A percentile compares a stretch with the other conserved stretches of the same genome.
These are phyloP conservation scores for Tachina fera DNA, from an alignment of 2,888 invertebrate genomes.

Conservation along the genomic window DNA sequence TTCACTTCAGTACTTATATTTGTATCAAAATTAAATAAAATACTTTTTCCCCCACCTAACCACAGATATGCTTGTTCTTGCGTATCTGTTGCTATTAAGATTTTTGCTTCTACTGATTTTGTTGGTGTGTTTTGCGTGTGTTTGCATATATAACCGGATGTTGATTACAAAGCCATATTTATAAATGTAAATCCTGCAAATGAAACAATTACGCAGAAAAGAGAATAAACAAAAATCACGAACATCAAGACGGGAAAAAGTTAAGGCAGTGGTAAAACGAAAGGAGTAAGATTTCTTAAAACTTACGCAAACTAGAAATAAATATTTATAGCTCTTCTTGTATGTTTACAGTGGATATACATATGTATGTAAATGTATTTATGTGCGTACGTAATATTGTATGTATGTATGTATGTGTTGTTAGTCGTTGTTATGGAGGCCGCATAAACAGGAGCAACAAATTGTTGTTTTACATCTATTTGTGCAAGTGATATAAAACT, in stretches of 20 bases:
- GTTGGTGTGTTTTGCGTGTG: constrained; percentile 45
- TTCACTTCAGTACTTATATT: background rate
- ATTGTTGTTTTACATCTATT: constrained; percentile 49
- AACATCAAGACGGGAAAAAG: constrained; percentile 10
- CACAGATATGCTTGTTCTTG: background rate
- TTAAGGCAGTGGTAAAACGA: background rate
- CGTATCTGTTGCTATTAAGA: constrained; percentile 29
- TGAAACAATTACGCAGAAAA: constrained; percentile 78
- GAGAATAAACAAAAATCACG: constrained; percentile 31
- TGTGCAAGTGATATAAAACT: constrained; percentile 25
- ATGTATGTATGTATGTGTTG: background rate
- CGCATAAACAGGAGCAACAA: constrained; percentile 55
- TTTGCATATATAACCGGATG: constrained; percentile 55
- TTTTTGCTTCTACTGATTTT: constrained; percentile 46
- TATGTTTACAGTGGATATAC: background rate
- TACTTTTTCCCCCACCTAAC: background rate
- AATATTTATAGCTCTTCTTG: background rate
- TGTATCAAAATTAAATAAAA: background rate
- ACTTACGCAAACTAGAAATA: background rate
- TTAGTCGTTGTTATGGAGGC: constrained; percentile 1
- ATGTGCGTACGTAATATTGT: background rate
- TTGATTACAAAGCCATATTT: constrained; percentile 77
- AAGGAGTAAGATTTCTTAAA: constrained; percentile 15
- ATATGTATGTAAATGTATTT: background rate
- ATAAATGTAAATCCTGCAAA: constrained; percentile 80